Evolutionary conservation across 1,140 invertebrate genomes (phyloP), one percentile per base, ranked within the genome.

Genomic region (Papilio helenus): DNA sequence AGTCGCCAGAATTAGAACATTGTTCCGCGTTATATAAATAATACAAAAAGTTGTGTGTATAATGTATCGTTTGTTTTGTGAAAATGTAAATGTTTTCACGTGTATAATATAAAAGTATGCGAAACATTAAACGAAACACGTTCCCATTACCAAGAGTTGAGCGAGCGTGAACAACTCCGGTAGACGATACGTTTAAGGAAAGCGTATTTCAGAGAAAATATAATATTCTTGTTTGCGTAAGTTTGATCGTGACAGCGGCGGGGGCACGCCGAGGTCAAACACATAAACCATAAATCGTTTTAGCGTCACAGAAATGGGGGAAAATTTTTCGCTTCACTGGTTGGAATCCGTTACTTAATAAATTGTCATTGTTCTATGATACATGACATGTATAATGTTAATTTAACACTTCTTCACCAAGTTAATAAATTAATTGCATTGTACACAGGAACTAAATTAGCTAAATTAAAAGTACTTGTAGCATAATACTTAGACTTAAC

Each of bases 201-300:
- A 77, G 65, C 76, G 76, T 85, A 85, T 83, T 86, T 81, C 80
- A 79, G 49, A 82, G 77, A 46, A 77, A 77, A 77, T 80, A 83
- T 86, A 88, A 86, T 87, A 87, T 88, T 86, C 84, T 87, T 80
- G 79, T 87, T 84, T 82, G 72, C 79, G 86, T 88, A 88, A 90
- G 82, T 87, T 91, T 86, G 87, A 88, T 90, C 87, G 85, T 88
- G 89, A 92, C 87, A 86, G 83, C 80, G 85, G 80, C 83, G 85
- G 79, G 76, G 82, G 84, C 81, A 85, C 68, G 81, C 79, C 88
- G 89, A 92, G 90, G 92, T 90, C 90, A 90, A 93, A 92, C 86
- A 92, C 87, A 93, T 93, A 92, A 92, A 89, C 88, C 81, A 91
- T 92, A 92, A 93, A 92, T 93, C 83, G 88, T 89, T 84, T 86